phyloP scores from a whole-genome alignment of 2,797 vertebrate genomes.

The Pitangus sulphuratus region DNA sequence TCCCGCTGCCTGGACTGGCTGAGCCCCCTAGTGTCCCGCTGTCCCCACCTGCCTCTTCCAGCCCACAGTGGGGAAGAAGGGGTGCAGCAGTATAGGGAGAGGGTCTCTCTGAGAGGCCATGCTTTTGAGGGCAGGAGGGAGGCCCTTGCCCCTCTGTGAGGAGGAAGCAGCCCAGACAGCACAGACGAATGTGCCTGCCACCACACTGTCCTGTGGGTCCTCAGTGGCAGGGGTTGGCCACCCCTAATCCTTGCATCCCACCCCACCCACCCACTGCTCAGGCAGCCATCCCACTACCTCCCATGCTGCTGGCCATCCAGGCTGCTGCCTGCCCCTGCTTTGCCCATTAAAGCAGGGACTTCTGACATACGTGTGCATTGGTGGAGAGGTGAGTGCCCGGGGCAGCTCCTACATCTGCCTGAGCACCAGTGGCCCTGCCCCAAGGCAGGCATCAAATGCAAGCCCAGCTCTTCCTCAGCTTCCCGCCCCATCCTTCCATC shows the following conservation, averaged over 20 bases:
- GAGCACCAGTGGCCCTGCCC: neutral
- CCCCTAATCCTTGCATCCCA: neutral
- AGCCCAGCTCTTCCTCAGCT: neutral
- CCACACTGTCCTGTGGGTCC: rapidly evolving
- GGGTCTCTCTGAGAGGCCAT: neutral
- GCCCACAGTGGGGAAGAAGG: neutral
- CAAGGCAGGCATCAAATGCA: neutral
- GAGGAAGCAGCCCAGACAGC: neutral
- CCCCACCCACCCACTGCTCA: neutral
- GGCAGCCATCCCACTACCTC: neutral
- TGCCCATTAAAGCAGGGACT: neutral
- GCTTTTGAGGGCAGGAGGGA: neutral
- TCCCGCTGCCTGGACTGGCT: neutral
- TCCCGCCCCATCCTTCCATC: neutral
- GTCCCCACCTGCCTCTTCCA: neutral
- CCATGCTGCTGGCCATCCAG: neutral
- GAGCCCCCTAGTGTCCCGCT: neutral
- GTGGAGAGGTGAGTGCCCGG: neutral
- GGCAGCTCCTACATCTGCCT: neutral
- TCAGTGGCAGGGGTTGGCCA: neutral
- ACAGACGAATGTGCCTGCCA: neutral
- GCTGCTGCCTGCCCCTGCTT: neutral
- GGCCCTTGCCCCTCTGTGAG: neutral
- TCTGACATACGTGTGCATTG: neutral
- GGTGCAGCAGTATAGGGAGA: neutral